Conservation (phyloP, 2,113 vertebrate species). For the Gallinago jamesoni region DNA sequence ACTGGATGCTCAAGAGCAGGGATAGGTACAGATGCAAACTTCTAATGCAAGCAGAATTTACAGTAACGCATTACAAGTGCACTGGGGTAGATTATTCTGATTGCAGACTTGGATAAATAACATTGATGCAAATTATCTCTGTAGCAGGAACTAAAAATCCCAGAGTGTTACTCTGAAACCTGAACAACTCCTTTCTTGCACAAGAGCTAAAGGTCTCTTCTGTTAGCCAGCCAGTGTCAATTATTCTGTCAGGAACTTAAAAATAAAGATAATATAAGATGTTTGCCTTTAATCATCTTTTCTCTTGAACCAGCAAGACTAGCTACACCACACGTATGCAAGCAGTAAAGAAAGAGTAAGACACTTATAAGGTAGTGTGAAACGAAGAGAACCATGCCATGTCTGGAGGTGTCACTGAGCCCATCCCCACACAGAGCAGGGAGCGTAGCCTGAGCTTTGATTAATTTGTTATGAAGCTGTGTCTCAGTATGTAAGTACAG, state of each 20-base stretch:
- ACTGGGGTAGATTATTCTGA: background rate
- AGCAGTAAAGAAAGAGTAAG: background rate
- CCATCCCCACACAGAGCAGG: background rate
- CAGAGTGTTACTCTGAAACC: background rate
- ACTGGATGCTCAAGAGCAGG: background rate
- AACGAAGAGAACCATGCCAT: background rate
- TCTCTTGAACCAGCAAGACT: background rate
- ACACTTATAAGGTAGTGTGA: background rate
- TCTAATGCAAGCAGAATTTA: background rate
- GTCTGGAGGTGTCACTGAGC: background rate
- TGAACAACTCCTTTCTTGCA: background rate
- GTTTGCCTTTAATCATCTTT: background rate
- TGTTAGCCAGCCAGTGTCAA: background rate
- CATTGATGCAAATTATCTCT: background rate
- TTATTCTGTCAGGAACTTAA: background rate
- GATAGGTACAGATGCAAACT: background rate
- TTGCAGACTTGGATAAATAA: background rate
- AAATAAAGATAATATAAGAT: background rate
- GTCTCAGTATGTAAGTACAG: background rate
- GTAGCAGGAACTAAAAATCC: background rate
- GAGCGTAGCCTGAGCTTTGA: background rate
- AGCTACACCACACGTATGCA: background rate
- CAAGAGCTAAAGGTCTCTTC: conserved; percentile 4
- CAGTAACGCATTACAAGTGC: background rate
- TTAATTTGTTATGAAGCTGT: background rate